phyloP scores from a whole-genome alignment of 2,888 invertebrate species.

The Sarcophaga subvicina region DNA sequence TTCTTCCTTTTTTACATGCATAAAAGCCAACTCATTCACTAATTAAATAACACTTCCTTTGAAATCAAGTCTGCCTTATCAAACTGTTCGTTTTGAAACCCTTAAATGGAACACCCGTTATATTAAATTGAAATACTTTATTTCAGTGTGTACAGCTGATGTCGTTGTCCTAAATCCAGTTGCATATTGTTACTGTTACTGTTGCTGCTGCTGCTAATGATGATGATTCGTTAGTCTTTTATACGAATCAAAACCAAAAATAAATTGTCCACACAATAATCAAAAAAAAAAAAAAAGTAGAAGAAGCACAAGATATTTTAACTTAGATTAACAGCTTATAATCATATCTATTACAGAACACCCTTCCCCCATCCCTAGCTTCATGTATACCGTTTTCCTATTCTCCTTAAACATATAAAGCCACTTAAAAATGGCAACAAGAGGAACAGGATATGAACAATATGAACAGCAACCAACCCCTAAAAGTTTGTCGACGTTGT shows the following conservation, averaged over 20 bases:
- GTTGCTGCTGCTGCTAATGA: slow-evolving; percentile 21
- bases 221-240: slow-evolving; percentile 35
- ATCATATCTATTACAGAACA: slow-evolving; percentile 65
- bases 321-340: slow-evolving; percentile 69
- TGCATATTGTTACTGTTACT: neutral
- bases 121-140: neutral
- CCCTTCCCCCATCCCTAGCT: neutral
- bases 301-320: slow-evolving; percentile 57
- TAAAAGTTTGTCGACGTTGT: slow-evolving; percentile 38
- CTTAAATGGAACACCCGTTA: neutral
- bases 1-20: too few species aligned
- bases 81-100: too few species aligned
- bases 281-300: neutral
- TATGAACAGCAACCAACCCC: slow-evolving; percentile 64
- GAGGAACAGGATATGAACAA: slow-evolving; percentile 51
- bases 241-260: slow-evolving; percentile 63
- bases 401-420: slow-evolving; percentile 15
- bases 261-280: slow-evolving; percentile 44
- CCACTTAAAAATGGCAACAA: slow-evolving; percentile 52
- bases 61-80: too few species aligned
- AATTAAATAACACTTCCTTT: too few species aligned
- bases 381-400: neutral
- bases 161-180: neutral
- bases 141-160: slow-evolving; percentile 50
- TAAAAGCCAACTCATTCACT: too few species aligned